Percentiles rank a stretch among this genome's conserved stretches.
Conservation (phyloP, 2,888 invertebrate genomes). For the Archaeoteleia sp. region DNA sequence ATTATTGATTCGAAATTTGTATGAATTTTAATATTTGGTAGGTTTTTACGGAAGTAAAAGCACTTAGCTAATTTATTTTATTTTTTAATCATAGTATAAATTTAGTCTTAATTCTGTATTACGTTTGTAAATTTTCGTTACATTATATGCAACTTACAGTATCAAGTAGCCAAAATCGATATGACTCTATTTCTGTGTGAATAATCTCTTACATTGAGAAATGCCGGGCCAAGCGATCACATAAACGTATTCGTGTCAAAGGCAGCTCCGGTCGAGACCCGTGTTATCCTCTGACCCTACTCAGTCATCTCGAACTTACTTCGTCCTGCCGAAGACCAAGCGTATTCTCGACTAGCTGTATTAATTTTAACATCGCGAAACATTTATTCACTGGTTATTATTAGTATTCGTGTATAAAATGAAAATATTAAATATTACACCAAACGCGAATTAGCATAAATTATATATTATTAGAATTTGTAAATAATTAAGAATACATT, state of each 20-base stretch:
- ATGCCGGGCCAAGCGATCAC: slow-evolving; percentile 66
- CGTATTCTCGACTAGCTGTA: slow-evolving; percentile 48
- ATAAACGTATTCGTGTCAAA: slow-evolving; percentile 73
- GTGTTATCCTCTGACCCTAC: slow-evolving; percentile 72
- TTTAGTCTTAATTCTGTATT: too few relatives aligned
- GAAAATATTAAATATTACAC: too few relatives aligned
- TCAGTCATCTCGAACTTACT: slow-evolving; percentile 71
- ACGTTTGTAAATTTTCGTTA: too few relatives aligned
- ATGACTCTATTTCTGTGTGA: slow-evolving; percentile 33
- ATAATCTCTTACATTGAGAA: slow-evolving; percentile 58
- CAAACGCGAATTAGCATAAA: slow-evolving; percentile 7
- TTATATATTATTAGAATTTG: too few relatives aligned
- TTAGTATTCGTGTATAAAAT: too few relatives aligned
- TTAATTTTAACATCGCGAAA: slow-evolving; percentile 38
- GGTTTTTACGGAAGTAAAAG: too few relatives aligned
- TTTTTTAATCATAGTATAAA: too few relatives aligned
- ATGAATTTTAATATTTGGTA: too few relatives aligned
- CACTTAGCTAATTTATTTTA: too few relatives aligned
- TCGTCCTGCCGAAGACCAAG: slow-evolving; percentile 57
- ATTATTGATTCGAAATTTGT: too few relatives aligned
- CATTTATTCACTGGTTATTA: too few relatives aligned
- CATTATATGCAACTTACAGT: neutral
- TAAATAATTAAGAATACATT: too few relatives aligned
- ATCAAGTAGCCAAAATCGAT: slow-evolving; percentile 9
- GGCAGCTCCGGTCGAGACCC: slow-evolving; percentile 70